Base-by-base conservation (phyloP, 2,888 invertebrate genomes). In the Macroteleia sp. region DNA sequence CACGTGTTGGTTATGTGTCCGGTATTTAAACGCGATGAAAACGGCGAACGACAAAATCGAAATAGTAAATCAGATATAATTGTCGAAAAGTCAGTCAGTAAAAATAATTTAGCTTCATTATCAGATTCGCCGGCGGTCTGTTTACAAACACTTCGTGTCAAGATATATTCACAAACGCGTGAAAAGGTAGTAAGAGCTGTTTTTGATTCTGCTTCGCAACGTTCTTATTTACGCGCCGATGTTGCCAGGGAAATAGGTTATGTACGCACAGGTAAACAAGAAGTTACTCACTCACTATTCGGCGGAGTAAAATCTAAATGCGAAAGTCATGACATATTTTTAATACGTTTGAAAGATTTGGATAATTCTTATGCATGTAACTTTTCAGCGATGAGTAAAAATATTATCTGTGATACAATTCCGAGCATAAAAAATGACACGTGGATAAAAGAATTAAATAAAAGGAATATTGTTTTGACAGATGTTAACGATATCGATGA, bases 161-260 rank as follows among this genome's bases (percentile, higher is more conserved):
- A 48, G 9, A 17, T 83, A 1, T 74, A 59, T 14, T 79, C 80
- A 10, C 46, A 54, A 12, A 16, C 17, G 1, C 28, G 50, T 42
- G 50, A 80, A 25, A 67, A 46, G 20, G 19, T 56, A 12, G 69
- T 79, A 12, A 30, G 82, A 19, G 81, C 67, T 2, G 36, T 86
- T 3, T 36, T 85, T 6, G 85, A 86, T 56, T 44, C 64, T 0
- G 84, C 85, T 1, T 85, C 83, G 0, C 81, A 83, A 17, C 32
- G 79, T n/a, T 84, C 84, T 0, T 85, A 85, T 46, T 62, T 86
- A 25, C 50, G 79, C 1, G 20, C 66, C 6, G 50, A 69, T n/a
- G 39, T 79, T 20, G 54, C 54, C 2, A 12, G 17, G 10, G 54
- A 54, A 10, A 4, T 57, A 25, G 57, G 42, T 17, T 57, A 57